Conservation (phyloP, 2,797 vertebrate genomes). For the Borostomias antarcticus region DNA sequence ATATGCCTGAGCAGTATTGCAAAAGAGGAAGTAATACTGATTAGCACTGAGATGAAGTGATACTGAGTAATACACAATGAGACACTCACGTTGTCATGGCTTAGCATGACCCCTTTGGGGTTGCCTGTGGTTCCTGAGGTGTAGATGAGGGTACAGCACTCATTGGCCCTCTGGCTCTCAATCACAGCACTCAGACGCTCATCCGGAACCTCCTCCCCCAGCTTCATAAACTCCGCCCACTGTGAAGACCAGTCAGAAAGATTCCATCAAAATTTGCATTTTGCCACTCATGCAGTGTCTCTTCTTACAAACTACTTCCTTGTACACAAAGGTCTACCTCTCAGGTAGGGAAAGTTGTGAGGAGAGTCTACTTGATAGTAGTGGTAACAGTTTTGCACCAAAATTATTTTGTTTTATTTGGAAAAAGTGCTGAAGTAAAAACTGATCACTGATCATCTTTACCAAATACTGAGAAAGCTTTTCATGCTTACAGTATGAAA, state of each 20-base stretch:
- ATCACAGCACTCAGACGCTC: slow-evolving; percentile 68
- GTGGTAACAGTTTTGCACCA: too few species aligned
- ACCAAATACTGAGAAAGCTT: too few species aligned
- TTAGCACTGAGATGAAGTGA: background rate
- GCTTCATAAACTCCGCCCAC: slow-evolving; percentile 82
- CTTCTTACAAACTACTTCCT: too few species aligned
- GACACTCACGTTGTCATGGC: slow-evolving; percentile 81
- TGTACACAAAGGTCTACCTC: too few species aligned
- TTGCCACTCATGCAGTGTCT: too few species aligned
- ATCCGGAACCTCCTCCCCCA: slow-evolving; percentile 69
- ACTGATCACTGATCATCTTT: too few species aligned
- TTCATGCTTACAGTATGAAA: too few species aligned
- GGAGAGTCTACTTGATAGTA: too few species aligned
- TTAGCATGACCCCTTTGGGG: slow-evolving; percentile 83
- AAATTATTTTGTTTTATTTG: too few species aligned
- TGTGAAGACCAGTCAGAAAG: slow-evolving; percentile 36
- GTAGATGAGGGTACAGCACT: slow-evolving; percentile 82
- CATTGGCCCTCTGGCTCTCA: slow-evolving; percentile 71
- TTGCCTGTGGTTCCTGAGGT: slow-evolving; percentile 83
- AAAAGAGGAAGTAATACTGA: background rate
- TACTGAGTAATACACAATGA: background rate
- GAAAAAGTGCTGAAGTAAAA: too few species aligned
- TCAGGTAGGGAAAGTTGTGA: too few species aligned
- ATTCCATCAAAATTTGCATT: too few species aligned
- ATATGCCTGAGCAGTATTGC: background rate